A percentile compares a stretch with the other conserved stretches of the same genome.
These are phyloP conservation scores for Gopherus flavomarginatus DNA, from an alignment of 2,113 vertebrate genomes.

Conservation along the genomic window DNA sequence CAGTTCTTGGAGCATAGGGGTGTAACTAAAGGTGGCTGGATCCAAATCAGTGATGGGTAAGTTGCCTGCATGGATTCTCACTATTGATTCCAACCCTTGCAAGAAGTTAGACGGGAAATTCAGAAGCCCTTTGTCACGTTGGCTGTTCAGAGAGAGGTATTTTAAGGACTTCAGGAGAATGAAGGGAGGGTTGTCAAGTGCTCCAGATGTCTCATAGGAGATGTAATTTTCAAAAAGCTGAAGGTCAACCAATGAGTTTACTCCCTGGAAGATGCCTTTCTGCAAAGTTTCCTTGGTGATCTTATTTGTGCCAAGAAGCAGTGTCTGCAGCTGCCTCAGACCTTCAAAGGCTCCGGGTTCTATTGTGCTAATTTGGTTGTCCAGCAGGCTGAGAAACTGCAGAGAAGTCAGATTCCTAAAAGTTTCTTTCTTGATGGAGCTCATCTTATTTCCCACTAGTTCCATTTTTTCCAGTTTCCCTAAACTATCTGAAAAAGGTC, in stretches of 20 bases:
- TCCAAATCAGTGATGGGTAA: constrained; percentile 76
- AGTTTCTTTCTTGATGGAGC: constrained; percentile 74
- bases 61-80: constrained; percentile 71
- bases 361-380: constrained; percentile 78
- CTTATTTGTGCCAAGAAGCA: constrained; percentile 81
- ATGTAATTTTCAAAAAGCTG: constrained; percentile 57
- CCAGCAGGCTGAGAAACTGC: constrained; percentile 76
- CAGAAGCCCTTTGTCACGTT: constrained; percentile 50
- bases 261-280: constrained; percentile 25
- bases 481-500: constrained; percentile 73
- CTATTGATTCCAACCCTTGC: constrained; percentile 41
- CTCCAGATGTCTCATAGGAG: constrained; percentile 56
- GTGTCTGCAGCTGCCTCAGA: constrained; percentile 69
- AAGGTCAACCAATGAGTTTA: constrained; percentile 54
- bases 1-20: constrained; percentile 67
- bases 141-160: constrained; percentile 51
- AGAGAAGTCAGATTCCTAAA: constrained; percentile 74
- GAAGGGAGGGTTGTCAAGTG: constrained; percentile 75
- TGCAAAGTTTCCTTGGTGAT: constrained; percentile 51
- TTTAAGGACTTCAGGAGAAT: constrained; percentile 62
- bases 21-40: constrained; percentile 70
- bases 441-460: constrained; percentile 81
- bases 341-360: constrained; percentile 62
- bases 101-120: constrained; percentile 57
- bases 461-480: constrained; percentile 76